Evolutionary conservation across 2,888 invertebrate genomes (phyloP).

Genomic region (Trilocha varians): DNA sequence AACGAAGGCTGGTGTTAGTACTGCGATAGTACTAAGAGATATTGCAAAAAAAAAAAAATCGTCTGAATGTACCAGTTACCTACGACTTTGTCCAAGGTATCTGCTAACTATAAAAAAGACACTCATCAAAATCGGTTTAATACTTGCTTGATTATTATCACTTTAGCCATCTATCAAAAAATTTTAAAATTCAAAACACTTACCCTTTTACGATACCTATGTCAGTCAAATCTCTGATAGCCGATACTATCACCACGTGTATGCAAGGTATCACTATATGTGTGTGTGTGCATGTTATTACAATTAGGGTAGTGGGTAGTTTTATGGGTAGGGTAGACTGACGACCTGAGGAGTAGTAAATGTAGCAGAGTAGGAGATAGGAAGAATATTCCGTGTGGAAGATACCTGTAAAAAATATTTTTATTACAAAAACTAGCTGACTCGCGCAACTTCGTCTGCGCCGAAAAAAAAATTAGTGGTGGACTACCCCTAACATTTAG

Average conservation of each 20-base stretch:
- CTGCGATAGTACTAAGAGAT: no score
- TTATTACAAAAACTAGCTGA: background rate
- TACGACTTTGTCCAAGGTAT: no score
- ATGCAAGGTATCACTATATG: conserved; percentile 10
- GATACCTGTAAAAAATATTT: conserved; percentile 21
- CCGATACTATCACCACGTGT: conserved; percentile 13
- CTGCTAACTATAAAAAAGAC: no score
- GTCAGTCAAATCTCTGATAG: conserved; percentile 18
- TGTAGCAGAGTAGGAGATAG: conserved; percentile 29
- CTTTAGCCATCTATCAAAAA: no score
- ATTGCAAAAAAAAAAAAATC: no score
- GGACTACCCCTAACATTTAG: no score
- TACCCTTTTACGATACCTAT: conserved; percentile 28
- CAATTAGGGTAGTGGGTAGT: conserved; percentile 3
- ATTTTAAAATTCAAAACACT: conserved; percentile 7
- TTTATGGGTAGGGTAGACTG: conserved; percentile 10
- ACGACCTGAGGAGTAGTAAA: conserved; percentile 32
- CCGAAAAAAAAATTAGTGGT: no score
- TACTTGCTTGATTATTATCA: no score
- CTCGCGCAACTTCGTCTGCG: no score
- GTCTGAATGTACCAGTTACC: no score
- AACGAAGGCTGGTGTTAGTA: no score
- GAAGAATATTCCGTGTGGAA: conserved; percentile 30
- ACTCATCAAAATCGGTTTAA: no score
- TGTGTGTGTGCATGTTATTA: conserved; percentile 7